A percentile compares a stretch with the other conserved stretches of the same genome.
phyloP scores from a whole-genome alignment of 2,113 vertebrate genomes.

The Neoarius graeffei region DNA sequence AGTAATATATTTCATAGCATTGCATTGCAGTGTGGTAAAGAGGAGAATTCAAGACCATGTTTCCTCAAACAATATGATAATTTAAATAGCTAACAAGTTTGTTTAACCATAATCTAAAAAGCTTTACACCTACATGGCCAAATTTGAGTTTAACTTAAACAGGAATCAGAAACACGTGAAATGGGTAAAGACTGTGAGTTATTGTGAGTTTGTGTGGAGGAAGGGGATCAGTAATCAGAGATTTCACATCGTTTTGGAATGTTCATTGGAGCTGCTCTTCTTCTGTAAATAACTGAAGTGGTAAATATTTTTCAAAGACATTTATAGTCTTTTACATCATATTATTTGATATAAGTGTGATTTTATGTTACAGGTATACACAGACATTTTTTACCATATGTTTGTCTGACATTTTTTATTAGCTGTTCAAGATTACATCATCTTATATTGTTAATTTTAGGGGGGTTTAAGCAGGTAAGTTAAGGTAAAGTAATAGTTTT shows the following conservation, averaged over 20 bases:
- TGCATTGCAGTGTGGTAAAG: neutral
- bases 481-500: neutral
- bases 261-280: constrained; percentile 19
- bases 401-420: too few species aligned
- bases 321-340: constrained; percentile 1
- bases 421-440: too few species aligned
- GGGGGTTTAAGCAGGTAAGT: neutral
- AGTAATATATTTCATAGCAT: too few species aligned
- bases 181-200: neutral
- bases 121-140: constrained; percentile 23
- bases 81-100: constrained; percentile 45
- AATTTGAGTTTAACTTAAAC: neutral
- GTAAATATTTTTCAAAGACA: constrained; percentile 42
- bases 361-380: neutral
- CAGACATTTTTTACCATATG: too few species aligned
- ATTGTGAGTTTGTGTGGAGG: neutral
- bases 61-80: constrained; percentile 25
- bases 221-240: neutral
- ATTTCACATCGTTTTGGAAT: constrained; percentile 42
- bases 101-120: constrained; percentile 44
- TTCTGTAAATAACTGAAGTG: constrained; percentile 52
- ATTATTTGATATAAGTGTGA: neutral
- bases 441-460: neutral
- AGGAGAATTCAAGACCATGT: constrained; percentile 14
- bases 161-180: neutral